Evolutionary conservation across 2,113 vertebrate species (phyloP).

Genomic region (Jacana jacana): DNA sequence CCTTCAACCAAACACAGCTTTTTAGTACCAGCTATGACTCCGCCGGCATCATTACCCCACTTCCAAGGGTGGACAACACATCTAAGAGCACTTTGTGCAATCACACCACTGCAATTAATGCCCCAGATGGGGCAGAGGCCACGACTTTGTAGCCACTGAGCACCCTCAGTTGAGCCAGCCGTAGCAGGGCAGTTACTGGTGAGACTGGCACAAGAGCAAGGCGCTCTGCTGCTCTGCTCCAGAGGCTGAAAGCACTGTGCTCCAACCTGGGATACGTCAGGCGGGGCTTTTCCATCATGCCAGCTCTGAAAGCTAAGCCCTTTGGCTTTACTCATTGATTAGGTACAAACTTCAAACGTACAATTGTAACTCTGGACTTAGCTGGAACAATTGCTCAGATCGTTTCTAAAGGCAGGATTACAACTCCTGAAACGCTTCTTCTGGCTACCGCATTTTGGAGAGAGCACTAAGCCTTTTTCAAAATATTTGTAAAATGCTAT

Average conservation of each 20-base stretch:
- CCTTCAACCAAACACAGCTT: background rate
- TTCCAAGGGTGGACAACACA: background rate
- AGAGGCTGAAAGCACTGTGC: background rate
- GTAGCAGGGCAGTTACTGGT: background rate
- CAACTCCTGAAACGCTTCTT: background rate
- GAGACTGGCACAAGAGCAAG: background rate
- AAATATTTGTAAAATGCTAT: background rate
- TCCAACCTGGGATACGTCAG: accelerated
- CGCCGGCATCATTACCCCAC: background rate
- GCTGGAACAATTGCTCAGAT: background rate
- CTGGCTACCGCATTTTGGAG: background rate
- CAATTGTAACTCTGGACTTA: background rate
- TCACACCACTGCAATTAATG: accelerated
- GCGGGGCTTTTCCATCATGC: accelerated
- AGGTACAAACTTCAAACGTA: background rate
- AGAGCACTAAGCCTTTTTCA: background rate
- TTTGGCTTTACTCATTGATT: background rate
- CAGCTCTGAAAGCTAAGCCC: background rate
- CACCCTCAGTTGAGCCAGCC: background rate
- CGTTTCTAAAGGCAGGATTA: background rate
- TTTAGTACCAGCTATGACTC: background rate
- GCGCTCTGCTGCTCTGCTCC: accelerated
- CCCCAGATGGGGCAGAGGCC: background rate
- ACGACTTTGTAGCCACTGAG: too few species aligned
- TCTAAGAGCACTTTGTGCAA: background rate